Base-by-base conservation (phyloP, 2,113 vertebrate species). In the Phoenicopterus ruber region DNA sequence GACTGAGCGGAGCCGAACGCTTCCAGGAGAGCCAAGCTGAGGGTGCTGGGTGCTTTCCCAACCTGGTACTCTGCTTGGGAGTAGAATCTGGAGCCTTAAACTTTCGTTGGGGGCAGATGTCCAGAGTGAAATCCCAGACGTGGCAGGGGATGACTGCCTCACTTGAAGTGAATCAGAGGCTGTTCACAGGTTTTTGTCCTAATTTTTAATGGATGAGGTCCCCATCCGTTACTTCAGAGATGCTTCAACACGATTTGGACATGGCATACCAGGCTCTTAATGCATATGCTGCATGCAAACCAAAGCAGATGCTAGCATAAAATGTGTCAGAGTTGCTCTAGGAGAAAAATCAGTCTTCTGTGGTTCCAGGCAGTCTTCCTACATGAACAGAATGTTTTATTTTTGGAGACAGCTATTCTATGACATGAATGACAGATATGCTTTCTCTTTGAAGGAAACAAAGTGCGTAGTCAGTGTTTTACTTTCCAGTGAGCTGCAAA, bases 311-410 rank as follows among this genome's bases (percentile, higher is more conserved):
- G 65, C 52, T 52, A 57, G 36, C 77, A 28, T 36, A 76, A 57
- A 93, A 92, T 6, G 61, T 78, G 82, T 73, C 66, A 86, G 62
- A 91, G 40, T 86, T 69, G n/a, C 10, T 93, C 88, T 84, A 69
- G 46, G 81, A 93, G 52, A 67, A 81, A 93, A 69, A 72, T 93
- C 80, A 91, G 61, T 94, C 87, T 93, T 94, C 77, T 83, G 67
- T 90, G 77, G 49, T 90, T 88, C 28, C 95, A 90, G 87, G 88
- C 38, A 94, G 80, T 82, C 76, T 93, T 94, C 42, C 71, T 95
- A 57, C 76, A 85, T n/a, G 26, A 96, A 49, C 71, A 82, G 92
- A 87, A 82, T 95, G 59, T 79, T 94, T 94, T 85, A 11, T 73
- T 87, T 91, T 72, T 91, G 58, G 54, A 93, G 86, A 89, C 59